phyloP scores from a whole-genome alignment of 1,140 invertebrate genomes.

The Stegodyphus dumicola region DNA sequence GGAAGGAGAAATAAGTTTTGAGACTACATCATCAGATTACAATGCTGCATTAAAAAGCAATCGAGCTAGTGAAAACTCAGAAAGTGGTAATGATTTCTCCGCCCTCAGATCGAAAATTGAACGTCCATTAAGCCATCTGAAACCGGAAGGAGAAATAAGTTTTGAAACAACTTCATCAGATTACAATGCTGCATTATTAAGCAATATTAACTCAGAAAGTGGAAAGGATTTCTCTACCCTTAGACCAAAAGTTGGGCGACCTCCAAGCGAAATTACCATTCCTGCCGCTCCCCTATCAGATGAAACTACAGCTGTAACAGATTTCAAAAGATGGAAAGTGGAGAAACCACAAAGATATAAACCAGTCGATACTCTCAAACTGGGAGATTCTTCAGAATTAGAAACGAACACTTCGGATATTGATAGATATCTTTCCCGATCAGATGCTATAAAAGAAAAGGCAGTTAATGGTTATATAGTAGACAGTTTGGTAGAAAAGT shows the following conservation, averaged over 20 bases:
- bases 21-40: conserved; percentile 19
- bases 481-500: conserved; percentile 17
- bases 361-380: conserved; percentile 28
- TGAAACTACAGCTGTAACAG: conserved; percentile 43
- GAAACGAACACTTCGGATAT: background rate
- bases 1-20: conserved; percentile 52
- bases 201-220: background rate
- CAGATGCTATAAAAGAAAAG: conserved; percentile 14
- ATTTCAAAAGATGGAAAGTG: conserved; percentile 47
- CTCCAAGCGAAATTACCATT: conserved; percentile 43
- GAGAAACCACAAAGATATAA: conserved; percentile 29
- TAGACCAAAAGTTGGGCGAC: conserved; percentile 4
- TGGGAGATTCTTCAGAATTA: background rate
- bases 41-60: background rate
- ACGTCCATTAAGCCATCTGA: conserved; percentile 21
- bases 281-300: conserved; percentile 23
- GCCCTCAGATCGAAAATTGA: conserved; percentile 10
- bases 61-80: background rate
- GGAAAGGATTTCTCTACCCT: background rate
- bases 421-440: conserved; percentile 22
- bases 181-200: conserved; percentile 12
- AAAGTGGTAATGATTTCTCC: background rate
- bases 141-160: conserved; percentile 42
- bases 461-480: too few species aligned
- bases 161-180: conserved; percentile 48